phyloP scores from a whole-genome alignment of 2,888 invertebrate species.

The Barypeithes pellucidus region DNA sequence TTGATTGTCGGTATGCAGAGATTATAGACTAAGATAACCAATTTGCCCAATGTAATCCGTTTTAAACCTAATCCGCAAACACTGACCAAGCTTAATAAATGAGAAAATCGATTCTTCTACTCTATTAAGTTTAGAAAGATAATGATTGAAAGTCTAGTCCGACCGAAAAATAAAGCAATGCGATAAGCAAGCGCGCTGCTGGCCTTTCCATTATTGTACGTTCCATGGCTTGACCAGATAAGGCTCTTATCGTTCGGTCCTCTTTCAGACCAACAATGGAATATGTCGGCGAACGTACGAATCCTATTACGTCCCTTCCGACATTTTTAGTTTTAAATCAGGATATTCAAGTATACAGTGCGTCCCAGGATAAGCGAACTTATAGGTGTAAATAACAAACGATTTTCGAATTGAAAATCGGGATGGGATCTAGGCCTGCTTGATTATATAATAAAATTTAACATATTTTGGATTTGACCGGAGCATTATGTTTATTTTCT shows the following conservation, averaged over 20 bases:
- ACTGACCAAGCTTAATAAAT: neutral
- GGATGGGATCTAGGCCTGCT: too few relatives aligned
- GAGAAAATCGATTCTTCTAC: constrained; percentile 8
- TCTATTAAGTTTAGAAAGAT: constrained; percentile 16
- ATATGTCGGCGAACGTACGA: constrained; percentile 23
- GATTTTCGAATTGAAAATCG: too few relatives aligned
- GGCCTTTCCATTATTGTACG: constrained; percentile 24
- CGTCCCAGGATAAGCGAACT: too few relatives aligned
- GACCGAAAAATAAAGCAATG: constrained; percentile 19
- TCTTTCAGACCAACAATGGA: constrained; percentile 25
- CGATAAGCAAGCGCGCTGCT: constrained; percentile 17
- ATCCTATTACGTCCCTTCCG: constrained; percentile 25
- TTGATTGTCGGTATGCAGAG: neutral
- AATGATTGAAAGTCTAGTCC: constrained; percentile 14
- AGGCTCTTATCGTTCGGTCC: constrained; percentile 22
- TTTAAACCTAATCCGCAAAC: neutral
- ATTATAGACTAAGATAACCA: neutral
- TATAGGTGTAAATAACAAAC: too few relatives aligned
- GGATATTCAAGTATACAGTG: constrained; percentile 13
- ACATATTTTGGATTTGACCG: too few relatives aligned
- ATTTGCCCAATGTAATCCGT: neutral
- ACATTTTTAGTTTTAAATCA: constrained; percentile 20
- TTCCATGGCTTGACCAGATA: constrained; percentile 27
- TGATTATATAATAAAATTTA: too few relatives aligned
- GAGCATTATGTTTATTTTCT: too few relatives aligned